Percentiles rank a stretch among this genome's conserved stretches.
These are phyloP conservation scores for Carduelis carduelis DNA, from an alignment of 2,797 vertebrate species.

Conservation along the genomic window DNA sequence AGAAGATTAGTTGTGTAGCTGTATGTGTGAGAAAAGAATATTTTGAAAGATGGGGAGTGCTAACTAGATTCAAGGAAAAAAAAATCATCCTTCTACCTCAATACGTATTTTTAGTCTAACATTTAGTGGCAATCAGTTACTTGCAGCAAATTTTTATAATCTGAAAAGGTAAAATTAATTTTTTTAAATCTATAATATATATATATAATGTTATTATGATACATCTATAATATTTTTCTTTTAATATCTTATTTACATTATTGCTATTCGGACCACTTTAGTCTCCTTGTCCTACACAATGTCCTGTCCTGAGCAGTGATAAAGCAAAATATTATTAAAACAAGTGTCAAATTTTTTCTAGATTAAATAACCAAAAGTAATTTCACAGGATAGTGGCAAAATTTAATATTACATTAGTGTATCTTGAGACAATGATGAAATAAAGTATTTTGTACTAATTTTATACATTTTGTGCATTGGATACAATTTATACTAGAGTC, in stretches of 20 bases:
- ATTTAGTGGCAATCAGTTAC: background rate
- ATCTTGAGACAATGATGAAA: background rate
- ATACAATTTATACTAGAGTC: background rate
- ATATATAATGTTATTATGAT: background rate
- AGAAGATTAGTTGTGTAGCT: background rate
- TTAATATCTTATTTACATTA: background rate
- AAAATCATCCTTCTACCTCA: fast-evolving
- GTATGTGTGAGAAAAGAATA: background rate
- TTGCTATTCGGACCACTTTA: background rate
- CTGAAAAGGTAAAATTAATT: background rate
- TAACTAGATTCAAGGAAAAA: background rate
- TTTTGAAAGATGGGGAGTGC: background rate
- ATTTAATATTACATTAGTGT: background rate
- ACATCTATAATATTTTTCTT: background rate
- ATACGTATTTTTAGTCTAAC: background rate
- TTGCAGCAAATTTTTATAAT: background rate
- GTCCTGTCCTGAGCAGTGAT: background rate
- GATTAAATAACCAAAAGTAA: background rate
- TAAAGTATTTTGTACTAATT: background rate
- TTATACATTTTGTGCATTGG: background rate
- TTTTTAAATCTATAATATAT: background rate
- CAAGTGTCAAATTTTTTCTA: background rate
- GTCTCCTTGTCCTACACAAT: background rate
- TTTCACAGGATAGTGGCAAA: background rate
- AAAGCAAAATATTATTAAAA: background rate